phyloP scores from a whole-genome alignment of 2,797 vertebrate species.

The Hybognathus amarus region DNA sequence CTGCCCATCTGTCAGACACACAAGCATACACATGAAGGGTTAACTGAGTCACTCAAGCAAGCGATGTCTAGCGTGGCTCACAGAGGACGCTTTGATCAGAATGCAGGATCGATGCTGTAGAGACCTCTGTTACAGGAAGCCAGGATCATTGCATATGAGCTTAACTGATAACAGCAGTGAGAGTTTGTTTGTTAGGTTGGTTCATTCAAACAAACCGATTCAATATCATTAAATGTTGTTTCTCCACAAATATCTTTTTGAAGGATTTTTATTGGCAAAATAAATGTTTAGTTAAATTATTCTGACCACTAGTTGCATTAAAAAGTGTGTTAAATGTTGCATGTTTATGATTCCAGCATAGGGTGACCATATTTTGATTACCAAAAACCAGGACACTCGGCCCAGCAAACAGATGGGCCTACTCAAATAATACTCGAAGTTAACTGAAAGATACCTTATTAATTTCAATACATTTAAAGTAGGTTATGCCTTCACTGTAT shows the following conservation, averaged over 20 bases:
- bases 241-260: background rate
- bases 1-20: slow-evolving; percentile 84
- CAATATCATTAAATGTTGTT: background rate
- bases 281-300: background rate
- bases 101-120: background rate
- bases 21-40: slow-evolving; percentile 7
- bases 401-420: too few species aligned
- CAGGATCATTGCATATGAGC: background rate
- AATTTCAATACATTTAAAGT: too few species aligned
- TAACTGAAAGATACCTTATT: too few species aligned
- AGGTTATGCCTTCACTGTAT: too few species aligned
- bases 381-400: too few species aligned
- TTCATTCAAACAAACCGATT: background rate
- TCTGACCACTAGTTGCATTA: too few species aligned
- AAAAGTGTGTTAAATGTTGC: background rate
- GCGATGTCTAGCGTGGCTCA: background rate
- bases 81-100: slow-evolving; percentile 26
- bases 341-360: background rate
- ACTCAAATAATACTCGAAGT: too few species aligned
- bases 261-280: background rate
- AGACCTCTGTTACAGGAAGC: background rate
- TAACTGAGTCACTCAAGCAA: background rate
- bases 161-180: too few species aligned
- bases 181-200: too few species aligned
- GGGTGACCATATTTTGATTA: too few species aligned